Evolutionary conservation across 2,888 invertebrate species (phyloP), one percentile per base, ranked within the genome.

Genomic region (Caenorhabditis sulstoni): DNA sequence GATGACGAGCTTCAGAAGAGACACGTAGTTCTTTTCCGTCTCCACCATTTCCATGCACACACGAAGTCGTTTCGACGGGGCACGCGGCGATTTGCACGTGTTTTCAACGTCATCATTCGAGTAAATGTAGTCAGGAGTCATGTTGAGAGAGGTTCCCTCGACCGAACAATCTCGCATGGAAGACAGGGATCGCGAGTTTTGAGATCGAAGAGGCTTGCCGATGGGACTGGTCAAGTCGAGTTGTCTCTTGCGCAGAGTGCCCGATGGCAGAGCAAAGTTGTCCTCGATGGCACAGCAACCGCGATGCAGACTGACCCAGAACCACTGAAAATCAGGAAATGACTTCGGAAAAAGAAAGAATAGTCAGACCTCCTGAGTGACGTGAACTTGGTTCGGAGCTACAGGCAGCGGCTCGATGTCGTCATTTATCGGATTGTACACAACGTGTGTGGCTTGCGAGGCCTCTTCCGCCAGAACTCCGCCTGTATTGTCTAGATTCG

Each of bases 251-350:
- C 64, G 52, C 11, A 80, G 67, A n/a, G 64, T 71, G 23, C 55
- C 73, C 23, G 75, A 53, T 5, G 80, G 80, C 23, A 80, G 70
- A 3, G 92, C 96, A 96, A 86, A 96, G 94, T 90, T 94, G 39
- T 81, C 94, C 91, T 97, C 97, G 89, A 95, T 94, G 79, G 96
- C 95, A 88, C 95, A 94, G 84, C 95, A 95, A 89, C 96, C 96
- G 92, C 97, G 96, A 92, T 97, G 97, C 80, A 97, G 95, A 57
- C 96, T 96, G 45, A 95, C 95, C 97, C 97, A 98, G 92, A 97
- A 97, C 97, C 97, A 97, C 92, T 97, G 88, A 35, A 74, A 75
- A 58, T n/a, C 23, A 18, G 16, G 22, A 45, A 44, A 20, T 18
- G 29, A n/a, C n/a, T n/a, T n/a, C n/a, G n/a, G n/a, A n/a, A n/a